Conservation (phyloP, 2,797 vertebrate species). For the Taeniopygia guttata region DNA sequence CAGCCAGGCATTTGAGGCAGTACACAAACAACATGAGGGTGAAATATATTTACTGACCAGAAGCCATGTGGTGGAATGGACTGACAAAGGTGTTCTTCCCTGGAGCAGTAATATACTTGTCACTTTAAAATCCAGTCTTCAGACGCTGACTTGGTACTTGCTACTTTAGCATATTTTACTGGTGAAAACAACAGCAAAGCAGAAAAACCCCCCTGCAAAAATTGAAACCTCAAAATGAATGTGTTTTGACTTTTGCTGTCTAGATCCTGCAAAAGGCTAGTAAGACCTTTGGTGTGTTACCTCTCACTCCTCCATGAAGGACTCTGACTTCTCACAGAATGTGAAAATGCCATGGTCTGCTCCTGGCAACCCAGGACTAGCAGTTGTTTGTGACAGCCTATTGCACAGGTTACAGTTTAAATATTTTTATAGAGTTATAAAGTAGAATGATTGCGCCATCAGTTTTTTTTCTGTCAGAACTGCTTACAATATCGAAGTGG, state of each 20-base stretch:
- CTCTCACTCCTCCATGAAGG: not conserved
- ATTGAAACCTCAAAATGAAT: not conserved
- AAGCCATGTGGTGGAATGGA: not conserved
- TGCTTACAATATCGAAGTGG: not conserved
- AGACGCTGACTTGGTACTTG: not conserved
- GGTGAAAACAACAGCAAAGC: not conserved
- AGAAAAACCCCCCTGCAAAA: not conserved
- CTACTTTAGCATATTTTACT: not conserved
- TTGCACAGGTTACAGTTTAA: not conserved
- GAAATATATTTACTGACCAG: not conserved
- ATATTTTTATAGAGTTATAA: not conserved
- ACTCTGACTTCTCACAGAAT: not conserved
- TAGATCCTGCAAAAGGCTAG: not conserved
- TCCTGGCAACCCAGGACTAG: not conserved
- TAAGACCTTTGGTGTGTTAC: not conserved
- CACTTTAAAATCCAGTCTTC: not conserved
- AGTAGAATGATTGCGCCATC: not conserved
- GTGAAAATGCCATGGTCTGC: not conserved
- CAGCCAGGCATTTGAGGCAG: not conserved
- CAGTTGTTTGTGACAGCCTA: not conserved
- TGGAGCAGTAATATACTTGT: not conserved
- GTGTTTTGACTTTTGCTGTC: not conserved
- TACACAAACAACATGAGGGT: not conserved
- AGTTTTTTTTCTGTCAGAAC: conserved; percentile 31
- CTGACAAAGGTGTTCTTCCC: not conserved